These are phyloP conservation scores for Venustaconcha ellipsiformis DNA, from an alignment of 1,140 invertebrate genomes.

Conservation along the genomic window DNA sequence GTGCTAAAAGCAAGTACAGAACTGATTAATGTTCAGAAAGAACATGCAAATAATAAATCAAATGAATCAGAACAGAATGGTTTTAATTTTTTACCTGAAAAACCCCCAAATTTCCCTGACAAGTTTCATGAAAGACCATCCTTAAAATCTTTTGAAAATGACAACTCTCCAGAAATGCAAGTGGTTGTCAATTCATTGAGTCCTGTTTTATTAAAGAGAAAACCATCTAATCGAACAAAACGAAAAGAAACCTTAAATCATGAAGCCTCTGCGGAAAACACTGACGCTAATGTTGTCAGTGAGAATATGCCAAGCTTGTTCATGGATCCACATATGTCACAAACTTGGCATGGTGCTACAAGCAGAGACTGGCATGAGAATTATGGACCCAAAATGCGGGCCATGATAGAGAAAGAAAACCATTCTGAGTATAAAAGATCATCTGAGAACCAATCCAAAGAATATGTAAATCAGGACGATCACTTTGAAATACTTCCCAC, in stretches of 20 bases:
- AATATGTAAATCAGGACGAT: conserved; percentile 8
- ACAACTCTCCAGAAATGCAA: conserved; percentile 53
- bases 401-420: conserved; percentile 30
- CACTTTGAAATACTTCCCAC: conserved; percentile 33
- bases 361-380: conserved; percentile 40
- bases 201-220: conserved; percentile 51
- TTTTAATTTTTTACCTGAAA: not conserved
- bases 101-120: not conserved
- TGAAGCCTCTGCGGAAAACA: not conserved
- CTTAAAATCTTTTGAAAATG: conserved; percentile 9
- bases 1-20: conserved; percentile 14
- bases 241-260: not conserved
- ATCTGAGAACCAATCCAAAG: not conserved
- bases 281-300: not conserved
- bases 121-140: conserved; percentile 11
- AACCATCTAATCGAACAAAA: conserved; percentile 13
- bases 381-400: conserved; percentile 40
- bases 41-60: conserved; percentile 1
- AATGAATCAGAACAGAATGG: not conserved
- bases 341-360: conserved; percentile 49
- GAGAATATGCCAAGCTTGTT: conserved; percentile 21
- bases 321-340: conserved; percentile 42
- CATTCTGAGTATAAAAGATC: conserved; percentile 6
- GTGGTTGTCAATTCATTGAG: conserved; percentile 57
- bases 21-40: not conserved